Conservation (phyloP, 2,113 vertebrate genomes). For the Leptosomus discolor region DNA sequence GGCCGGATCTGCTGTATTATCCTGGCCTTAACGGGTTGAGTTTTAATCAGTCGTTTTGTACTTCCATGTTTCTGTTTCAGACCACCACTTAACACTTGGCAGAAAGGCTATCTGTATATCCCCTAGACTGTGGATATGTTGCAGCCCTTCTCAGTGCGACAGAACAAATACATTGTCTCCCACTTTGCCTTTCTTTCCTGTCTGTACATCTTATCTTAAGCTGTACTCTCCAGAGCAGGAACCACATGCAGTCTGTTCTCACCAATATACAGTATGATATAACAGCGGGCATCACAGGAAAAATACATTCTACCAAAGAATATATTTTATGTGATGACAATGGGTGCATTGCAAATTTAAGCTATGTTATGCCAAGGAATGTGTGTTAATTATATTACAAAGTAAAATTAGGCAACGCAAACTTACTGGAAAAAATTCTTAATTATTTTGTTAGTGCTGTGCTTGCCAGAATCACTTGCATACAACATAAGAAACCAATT, state of each 20-base stretch:
- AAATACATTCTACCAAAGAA: background rate
- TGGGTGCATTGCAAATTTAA: background rate
- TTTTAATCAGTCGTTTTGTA: background rate
- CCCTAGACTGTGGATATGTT: background rate
- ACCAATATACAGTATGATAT: background rate
- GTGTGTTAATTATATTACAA: slow-evolving; percentile 34
- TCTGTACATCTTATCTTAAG: background rate
- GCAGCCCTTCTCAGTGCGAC: background rate
- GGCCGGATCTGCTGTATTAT: background rate
- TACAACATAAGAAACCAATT: slow-evolving; percentile 59
- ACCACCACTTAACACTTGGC: background rate
- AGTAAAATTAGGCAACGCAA: slow-evolving; percentile 31
- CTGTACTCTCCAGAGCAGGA: background rate
- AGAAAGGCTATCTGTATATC: background rate
- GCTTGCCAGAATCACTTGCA: slow-evolving; percentile 43
- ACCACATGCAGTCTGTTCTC: background rate
- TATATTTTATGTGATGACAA: slow-evolving; percentile 1
- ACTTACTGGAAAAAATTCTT: background rate
- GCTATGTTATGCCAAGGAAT: background rate
- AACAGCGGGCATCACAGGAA: background rate
- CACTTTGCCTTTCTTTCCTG: background rate
- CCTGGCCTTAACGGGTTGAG: background rate
- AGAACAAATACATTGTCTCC: background rate
- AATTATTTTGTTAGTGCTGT: slow-evolving; percentile 47
- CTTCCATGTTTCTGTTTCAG: background rate